phyloP scores from a whole-genome alignment of 2,888 invertebrate genomes.

The Chromoteleia sp. region DNA sequence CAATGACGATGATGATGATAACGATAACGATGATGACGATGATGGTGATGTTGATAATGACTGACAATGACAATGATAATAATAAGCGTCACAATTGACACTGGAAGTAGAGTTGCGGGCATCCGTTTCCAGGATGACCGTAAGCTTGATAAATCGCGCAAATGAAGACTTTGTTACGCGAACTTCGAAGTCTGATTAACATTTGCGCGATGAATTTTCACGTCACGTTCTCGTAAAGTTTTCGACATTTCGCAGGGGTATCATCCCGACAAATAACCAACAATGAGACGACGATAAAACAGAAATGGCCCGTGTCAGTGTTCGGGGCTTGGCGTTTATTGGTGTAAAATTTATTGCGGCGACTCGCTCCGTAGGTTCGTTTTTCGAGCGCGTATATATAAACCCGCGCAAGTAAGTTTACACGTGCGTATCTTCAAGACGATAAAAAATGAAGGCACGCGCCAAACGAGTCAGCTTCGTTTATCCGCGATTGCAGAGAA shows the following conservation, averaged over 20 bases:
- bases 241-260: conserved; percentile 15
- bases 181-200: conserved; percentile 6
- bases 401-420: conserved; percentile 32
- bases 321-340: conserved; percentile 57
- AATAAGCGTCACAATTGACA: no score
- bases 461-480: conserved; percentile 64
- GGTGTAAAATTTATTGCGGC: conserved; percentile 58
- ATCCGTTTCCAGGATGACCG: no score
- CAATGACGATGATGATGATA: no score
- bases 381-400: no score
- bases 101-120: no score
- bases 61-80: no score
- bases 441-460: conserved; percentile 67
- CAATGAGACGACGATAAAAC: conserved; percentile 41
- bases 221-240: conserved; percentile 6
- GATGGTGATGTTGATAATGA: no score
- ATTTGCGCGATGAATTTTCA: not conserved
- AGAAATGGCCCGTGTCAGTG: conserved; percentile 37
- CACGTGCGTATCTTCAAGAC: conserved; percentile 52
- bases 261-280: conserved; percentile 17
- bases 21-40: no score
- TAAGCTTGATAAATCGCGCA: not conserved
- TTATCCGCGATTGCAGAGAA: conserved; percentile 63
- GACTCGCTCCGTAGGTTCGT: no score
- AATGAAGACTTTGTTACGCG: not conserved